Conservation (phyloP, 2,113 vertebrate genomes). For the Prochilodus magdalenae region DNA sequence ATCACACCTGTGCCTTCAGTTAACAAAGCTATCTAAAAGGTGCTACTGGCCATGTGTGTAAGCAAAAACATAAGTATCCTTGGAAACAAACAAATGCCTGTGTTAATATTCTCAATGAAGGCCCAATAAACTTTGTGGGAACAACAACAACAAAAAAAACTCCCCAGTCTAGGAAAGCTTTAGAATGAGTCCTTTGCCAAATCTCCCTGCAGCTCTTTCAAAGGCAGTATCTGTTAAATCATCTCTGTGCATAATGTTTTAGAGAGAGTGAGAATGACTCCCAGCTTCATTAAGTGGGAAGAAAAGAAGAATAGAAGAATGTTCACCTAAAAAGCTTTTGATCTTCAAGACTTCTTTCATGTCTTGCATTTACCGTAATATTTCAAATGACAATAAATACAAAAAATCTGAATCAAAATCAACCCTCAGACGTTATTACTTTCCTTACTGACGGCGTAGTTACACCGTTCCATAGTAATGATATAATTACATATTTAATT, state of each 20-base stretch:
- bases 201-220: conserved; percentile 24
- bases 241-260: conserved; percentile 50
- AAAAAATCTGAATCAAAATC: no score
- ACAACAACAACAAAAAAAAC: conserved; percentile 9
- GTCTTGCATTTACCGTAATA: no score
- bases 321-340: neutral
- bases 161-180: conserved; percentile 42
- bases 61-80: neutral
- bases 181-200: conserved; percentile 17
- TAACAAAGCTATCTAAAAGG: neutral
- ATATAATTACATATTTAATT: no score
- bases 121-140: conserved; percentile 24
- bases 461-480: no score
- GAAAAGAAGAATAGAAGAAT: conserved; percentile 5
- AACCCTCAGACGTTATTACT: no score
- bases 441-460: no score
- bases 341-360: no score
- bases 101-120: neutral
- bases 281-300: conserved; percentile 49
- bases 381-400: no score
- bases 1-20: neutral
- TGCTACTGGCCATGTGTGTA: neutral
- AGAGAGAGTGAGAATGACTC: conserved; percentile 48
- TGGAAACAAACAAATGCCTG: neutral
- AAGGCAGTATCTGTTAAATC: conserved; percentile 43